phyloP scores from a whole-genome alignment of 2,797 vertebrate species.

The Epinephelus malabaricus region DNA sequence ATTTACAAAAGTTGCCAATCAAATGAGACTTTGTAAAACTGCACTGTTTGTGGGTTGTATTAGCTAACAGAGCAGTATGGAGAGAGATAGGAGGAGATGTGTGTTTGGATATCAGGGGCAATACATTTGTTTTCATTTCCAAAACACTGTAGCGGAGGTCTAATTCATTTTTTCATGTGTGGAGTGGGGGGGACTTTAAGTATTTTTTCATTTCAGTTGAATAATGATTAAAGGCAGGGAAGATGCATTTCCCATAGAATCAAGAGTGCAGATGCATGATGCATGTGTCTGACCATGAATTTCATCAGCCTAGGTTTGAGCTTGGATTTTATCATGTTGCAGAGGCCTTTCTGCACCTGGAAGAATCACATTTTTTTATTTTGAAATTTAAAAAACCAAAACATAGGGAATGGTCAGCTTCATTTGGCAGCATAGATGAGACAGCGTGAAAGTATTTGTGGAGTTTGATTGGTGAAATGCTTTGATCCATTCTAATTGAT shows the following conservation, averaged over 20 bases:
- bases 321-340: neutral
- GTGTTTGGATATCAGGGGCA: too few relatives aligned
- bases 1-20: too few relatives aligned
- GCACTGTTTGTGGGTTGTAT: too few relatives aligned
- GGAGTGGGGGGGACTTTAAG: too few relatives aligned
- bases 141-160: too few relatives aligned
- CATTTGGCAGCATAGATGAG: neutral
- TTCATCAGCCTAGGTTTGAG: constrained; percentile 14
- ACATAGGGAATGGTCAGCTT: neutral
- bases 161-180: too few relatives aligned
- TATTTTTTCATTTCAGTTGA: neutral
- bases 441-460: neutral
- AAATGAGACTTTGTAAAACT: too few relatives aligned
- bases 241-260: too few relatives aligned
- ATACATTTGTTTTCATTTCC: too few relatives aligned
- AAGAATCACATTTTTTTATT: constrained; percentile 12
- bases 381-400: neutral
- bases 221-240: neutral
- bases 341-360: neutral
- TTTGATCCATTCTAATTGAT: neutral
- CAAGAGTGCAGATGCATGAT: neutral
- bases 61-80: too few relatives aligned
- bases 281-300: constrained; percentile 11
- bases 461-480: neutral
- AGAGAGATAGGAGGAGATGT: too few relatives aligned